Evolutionary conservation across 2,888 invertebrate species (phyloP).

Genomic region (Psococerastis gibbosa): DNA sequence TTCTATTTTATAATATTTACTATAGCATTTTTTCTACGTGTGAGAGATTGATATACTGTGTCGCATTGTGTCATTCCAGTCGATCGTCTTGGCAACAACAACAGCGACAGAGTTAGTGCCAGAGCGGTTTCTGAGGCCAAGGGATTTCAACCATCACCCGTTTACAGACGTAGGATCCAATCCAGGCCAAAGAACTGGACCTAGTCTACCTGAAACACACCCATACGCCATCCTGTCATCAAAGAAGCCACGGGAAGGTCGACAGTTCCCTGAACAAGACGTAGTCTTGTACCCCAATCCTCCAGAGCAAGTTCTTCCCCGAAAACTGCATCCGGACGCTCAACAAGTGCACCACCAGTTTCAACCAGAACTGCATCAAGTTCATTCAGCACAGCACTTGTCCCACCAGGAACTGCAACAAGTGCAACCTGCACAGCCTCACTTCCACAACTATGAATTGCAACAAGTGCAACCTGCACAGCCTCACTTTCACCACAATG

Average conservation of each 20-base stretch:
- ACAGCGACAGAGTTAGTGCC: conserved; percentile 19
- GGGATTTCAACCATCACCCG: conserved; percentile 28
- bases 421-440: background rate
- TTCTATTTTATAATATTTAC: no score
- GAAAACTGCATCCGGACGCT: background rate
- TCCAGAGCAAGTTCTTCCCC: background rate
- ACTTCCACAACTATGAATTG: background rate
- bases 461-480: no score
- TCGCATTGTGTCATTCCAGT: no score
- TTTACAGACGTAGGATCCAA: conserved; percentile 16
- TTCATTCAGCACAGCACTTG: background rate
- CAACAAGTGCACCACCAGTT: conserved; percentile 1
- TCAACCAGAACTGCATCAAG: background rate
- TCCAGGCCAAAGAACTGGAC: background rate
- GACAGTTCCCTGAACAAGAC: conserved; percentile 10
- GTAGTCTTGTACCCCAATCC: conserved; percentile 11
- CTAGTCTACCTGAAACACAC: conserved; percentile 2
- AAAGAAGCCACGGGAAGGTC: conserved; percentile 11
- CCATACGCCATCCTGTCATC: conserved; percentile 10
- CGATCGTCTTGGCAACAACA: background rate
- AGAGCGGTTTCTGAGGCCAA: conserved; percentile 24
- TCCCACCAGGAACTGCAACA: conserved; percentile 1
- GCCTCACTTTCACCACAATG: background rate
- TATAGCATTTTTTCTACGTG: no score
- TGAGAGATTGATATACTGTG: no score